phyloP scores from a whole-genome alignment of 2,888 invertebrate genomes.

The Diplazon laetatorius region DNA sequence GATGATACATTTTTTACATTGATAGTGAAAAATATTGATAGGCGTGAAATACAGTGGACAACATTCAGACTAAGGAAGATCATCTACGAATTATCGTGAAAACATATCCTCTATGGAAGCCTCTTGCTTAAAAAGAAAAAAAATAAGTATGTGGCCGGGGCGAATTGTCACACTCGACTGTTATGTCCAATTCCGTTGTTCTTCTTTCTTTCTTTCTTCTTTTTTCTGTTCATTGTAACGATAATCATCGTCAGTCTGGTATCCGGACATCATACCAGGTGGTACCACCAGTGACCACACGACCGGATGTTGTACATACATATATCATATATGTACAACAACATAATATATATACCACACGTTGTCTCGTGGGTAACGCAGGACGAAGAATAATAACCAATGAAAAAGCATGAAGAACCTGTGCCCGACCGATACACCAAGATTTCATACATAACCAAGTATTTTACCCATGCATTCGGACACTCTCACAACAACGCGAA shows the following conservation, averaged over 20 bases:
- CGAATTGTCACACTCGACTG: background rate
- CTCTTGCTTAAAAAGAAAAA: no score
- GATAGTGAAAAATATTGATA: no score
- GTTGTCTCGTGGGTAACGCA: conserved; percentile 47
- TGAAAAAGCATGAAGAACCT: conserved; percentile 30
- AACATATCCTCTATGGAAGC: no score
- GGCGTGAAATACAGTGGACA: no score
- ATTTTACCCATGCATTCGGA: conserved; percentile 11
- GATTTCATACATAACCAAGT: conserved; percentile 21
- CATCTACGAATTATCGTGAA: no score
- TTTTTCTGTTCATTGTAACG: background rate
- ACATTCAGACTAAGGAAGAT: no score
- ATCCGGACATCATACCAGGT: conserved; percentile 78
- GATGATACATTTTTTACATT: no score
- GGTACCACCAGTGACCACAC: conserved; percentile 63
- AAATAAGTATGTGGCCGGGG: no score
- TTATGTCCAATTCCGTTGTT: conserved; percentile 32
- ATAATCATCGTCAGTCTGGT: conserved; percentile 59
- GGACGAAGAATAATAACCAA: conserved; percentile 55
- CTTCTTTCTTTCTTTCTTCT: conserved; percentile 3
- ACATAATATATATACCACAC: no score
- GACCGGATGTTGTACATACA: conserved; percentile 50
- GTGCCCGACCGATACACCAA: conserved; percentile 42
- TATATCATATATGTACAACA: no score
- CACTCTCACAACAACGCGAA: conserved; percentile 19